Conservation (phyloP, 2,888 invertebrate species). For the Andrena fulva region DNA sequence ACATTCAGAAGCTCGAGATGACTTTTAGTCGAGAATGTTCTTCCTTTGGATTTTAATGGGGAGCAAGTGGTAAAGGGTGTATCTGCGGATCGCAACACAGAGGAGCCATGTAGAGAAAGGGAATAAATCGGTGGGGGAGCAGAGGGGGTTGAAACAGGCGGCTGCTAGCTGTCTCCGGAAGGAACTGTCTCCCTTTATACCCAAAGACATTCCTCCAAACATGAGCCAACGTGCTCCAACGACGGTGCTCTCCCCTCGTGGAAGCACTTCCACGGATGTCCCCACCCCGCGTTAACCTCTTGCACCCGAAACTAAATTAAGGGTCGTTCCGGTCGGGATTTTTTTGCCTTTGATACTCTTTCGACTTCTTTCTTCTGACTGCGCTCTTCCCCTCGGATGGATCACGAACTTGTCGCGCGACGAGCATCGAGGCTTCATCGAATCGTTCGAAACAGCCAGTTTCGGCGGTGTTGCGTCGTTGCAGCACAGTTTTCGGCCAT, state of each 20-base stretch:
- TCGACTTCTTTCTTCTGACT: not conserved
- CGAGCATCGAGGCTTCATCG: not conserved
- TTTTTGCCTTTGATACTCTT: conserved; percentile 50
- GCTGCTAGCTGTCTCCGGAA: conserved; percentile 77
- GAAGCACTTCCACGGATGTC: conserved; percentile 63
- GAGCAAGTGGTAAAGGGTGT: conserved; percentile 48
- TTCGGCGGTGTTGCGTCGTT: not conserved
- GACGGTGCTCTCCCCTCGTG: conserved; percentile 58
- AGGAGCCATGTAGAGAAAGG: conserved; percentile 20
- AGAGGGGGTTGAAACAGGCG: conserved; percentile 65
- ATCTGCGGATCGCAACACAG: conserved; percentile 40
- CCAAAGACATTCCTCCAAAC: conserved; percentile 72
- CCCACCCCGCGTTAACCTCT: conserved; percentile 70
- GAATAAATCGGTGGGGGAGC: conserved; percentile 42
- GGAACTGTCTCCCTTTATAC: conserved; percentile 77
- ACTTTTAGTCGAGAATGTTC: no score
- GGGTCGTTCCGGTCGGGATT: conserved; percentile 75
- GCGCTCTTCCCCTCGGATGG: not conserved
- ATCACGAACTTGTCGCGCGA: conserved; percentile 3
- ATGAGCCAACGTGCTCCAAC: conserved; percentile 68
- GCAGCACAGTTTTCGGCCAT: not conserved
- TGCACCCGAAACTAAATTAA: conserved; percentile 76
- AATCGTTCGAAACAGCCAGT: not conserved
- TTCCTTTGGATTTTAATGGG: not conserved
- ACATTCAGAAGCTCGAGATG: no score